These are phyloP conservation scores for Stegostoma tigrinum DNA, from an alignment of 2,113 vertebrate genomes.

Conservation along the genomic window DNA sequence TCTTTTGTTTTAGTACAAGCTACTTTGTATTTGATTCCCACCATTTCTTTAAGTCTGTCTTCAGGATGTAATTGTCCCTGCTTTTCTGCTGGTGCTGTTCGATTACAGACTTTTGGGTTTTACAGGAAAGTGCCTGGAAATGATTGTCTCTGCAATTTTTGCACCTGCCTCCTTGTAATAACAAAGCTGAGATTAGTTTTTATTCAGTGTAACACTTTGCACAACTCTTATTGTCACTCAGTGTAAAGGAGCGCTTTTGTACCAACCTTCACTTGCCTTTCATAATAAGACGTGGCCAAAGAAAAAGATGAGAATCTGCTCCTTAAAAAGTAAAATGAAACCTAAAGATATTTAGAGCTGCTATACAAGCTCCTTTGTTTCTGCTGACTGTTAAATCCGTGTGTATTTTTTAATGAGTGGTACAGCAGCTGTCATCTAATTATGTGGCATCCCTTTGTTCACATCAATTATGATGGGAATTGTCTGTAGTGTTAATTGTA, in stretches of 20 bases:
- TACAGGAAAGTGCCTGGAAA: background rate
- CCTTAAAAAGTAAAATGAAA: background rate
- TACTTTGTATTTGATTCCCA: background rate
- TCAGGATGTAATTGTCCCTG: background rate
- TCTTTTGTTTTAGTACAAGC: background rate
- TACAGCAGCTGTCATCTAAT: background rate
- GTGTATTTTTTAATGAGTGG: background rate
- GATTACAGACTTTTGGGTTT: background rate
- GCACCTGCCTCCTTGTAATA: background rate
- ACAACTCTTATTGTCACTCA: background rate
- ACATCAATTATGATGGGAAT: background rate
- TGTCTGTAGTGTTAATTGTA: background rate
- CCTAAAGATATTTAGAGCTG: background rate
- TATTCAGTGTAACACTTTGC: background rate
- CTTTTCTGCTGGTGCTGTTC: background rate
- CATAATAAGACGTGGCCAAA: background rate
- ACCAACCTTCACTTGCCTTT: no score
- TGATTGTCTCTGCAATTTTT: constrained; percentile 19
- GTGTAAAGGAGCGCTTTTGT: background rate
- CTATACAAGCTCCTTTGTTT: background rate
- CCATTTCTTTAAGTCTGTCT: background rate
- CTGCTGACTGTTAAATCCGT: background rate
- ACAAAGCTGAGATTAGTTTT: background rate
- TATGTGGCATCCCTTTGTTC: background rate
- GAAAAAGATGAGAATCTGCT: background rate